Percentiles rank a stretch among this genome's conserved stretches.
These are phyloP conservation scores for Spialia ferax DNA, from an alignment of 2,888 invertebrate species.

Conservation along the genomic window DNA sequence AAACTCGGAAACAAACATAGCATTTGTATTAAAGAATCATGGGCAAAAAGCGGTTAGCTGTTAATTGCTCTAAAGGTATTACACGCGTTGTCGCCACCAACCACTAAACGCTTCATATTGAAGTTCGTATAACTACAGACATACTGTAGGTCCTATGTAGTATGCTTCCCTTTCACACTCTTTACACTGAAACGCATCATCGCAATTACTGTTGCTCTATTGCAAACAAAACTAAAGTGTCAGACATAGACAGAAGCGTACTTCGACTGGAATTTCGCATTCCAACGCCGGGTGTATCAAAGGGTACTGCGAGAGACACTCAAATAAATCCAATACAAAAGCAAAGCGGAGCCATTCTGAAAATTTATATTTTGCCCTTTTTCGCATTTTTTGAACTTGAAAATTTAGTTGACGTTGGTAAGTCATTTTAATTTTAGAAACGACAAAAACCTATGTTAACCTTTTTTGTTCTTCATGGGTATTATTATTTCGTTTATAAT, in stretches of 20 bases:
- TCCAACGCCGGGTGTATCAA: background rate
- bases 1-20: too few species aligned
- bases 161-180: background rate
- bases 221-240: background rate
- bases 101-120: background rate
- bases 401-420: too few species aligned
- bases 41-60: too few species aligned
- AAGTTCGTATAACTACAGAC: background rate
- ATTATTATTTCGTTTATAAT: too few species aligned
- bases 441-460: too few species aligned
- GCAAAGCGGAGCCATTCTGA: background rate
- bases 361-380: too few species aligned
- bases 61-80: too few species aligned
- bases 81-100: too few species aligned
- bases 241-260: background rate
- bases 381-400: too few species aligned
- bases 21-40: too few species aligned
- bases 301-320: background rate
- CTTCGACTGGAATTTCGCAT: background rate
- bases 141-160: background rate
- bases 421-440: too few species aligned
- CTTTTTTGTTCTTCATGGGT: too few species aligned
- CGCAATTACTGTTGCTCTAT: constrained; percentile 5
- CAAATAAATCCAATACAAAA: background rate
- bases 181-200: background rate